These are phyloP conservation scores for Oncopeltus fasciatus DNA, from an alignment of 1,140 invertebrate genomes.

Conservation along the genomic window DNA sequence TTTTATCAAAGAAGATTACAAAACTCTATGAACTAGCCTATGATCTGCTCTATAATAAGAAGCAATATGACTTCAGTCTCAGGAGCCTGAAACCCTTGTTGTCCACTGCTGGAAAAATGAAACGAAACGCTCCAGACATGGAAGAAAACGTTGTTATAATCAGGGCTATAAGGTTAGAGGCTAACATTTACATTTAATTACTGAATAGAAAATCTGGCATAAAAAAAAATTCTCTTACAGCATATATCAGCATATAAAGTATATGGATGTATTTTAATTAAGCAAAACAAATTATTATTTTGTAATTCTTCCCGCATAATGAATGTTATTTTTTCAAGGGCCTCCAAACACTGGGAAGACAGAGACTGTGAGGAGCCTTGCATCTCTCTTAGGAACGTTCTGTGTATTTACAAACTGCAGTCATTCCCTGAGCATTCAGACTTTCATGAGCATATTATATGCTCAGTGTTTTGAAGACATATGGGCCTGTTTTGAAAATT, in stretches of 20 bases:
- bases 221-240: too few species aligned
- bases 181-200: background rate
- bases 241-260: too few species aligned
- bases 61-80: background rate
- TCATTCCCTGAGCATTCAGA: background rate
- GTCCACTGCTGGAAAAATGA: slow-evolving; percentile 75
- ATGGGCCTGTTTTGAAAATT: slow-evolving; percentile 42
- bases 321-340: slow-evolving; percentile 44
- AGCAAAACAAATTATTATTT: too few species aligned
- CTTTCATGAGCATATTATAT: background rate
- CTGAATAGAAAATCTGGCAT: background rate
- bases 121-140: slow-evolving; percentile 54
- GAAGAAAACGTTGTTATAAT: slow-evolving; percentile 74
- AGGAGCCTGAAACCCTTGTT: slow-evolving; percentile 28
- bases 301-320: slow-evolving; percentile 63
- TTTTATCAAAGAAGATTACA: background rate
- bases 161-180: slow-evolving; percentile 51
- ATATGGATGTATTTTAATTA: too few species aligned
- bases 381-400: slow-evolving; percentile 58
- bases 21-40: background rate
- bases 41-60: background rate
- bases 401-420: background rate
- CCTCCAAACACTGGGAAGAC: slow-evolving; percentile 78
- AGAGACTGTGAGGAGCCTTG: slow-evolving; percentile 79
- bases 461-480: background rate